Base-by-base conservation (phyloP, 2,113 vertebrate species). In the Epinephelus fuscoguttatus region DNA sequence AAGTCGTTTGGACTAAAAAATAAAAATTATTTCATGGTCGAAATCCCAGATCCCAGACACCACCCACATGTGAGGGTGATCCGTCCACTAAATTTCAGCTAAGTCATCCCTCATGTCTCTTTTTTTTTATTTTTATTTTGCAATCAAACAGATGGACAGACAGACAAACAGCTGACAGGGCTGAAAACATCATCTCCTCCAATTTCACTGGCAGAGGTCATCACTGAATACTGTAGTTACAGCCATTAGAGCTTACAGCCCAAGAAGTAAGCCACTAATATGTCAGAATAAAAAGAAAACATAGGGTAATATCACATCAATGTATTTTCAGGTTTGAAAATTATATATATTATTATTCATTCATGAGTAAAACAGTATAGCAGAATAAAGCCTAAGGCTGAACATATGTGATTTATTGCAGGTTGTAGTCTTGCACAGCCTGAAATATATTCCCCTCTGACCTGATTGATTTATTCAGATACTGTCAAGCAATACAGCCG, bases 81-180 rank as follows among this genome's bases (percentile, higher is more conserved):
- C 79, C 67, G 55, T 68, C 10, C 21, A 9, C 50, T 62, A 13
- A 45, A 64, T 75, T 55, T 78, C 21, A 57, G 50, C 56, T 45
- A 80, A 74, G 19, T 66, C 15, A 56, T 72, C 67, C 67, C 64
- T 52, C 42, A 56, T 76, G 53, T 76, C 70, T 75, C 30, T 49
- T 2, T 27, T 30, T 30, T 30, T 30, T 30, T 30, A 30, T 3
- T 30, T 30, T 30, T 30, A 30, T 30, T 4, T 30, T 55, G 33
- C 33, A 56, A 33, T 66, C 59, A 61, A 82, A 63, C 81, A 86
- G 76, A 88, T 75, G 75, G 86, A 63, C 56, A 10, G 47, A 78
- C 6, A 11, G 75, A 84, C 25, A 78, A 74, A 78, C 69, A 77
- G 62, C 64, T 74, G 67, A 74, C 30, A 60, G 69, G 56, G 40